A percentile compares a stretch with the other conserved stretches of the same genome.
phyloP scores from a whole-genome alignment of 1,140 invertebrate species.

The Rhizoglyphus robini region DNA sequence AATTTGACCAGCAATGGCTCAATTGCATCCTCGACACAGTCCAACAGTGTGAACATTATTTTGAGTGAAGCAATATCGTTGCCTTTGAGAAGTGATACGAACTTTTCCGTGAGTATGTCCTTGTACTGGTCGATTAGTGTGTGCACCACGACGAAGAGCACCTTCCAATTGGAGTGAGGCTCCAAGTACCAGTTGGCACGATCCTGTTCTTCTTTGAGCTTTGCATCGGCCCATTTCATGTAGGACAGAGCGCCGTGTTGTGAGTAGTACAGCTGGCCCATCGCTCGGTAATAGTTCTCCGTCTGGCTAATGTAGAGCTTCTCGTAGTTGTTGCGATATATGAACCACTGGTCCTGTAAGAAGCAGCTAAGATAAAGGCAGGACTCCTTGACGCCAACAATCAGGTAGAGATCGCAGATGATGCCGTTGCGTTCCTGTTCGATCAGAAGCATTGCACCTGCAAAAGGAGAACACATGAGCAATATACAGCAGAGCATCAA shows the following conservation, averaged over 20 bases:
- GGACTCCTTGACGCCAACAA: conserved; percentile 88
- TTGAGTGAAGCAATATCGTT: conserved; percentile 88
- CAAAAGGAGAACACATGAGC: no score
- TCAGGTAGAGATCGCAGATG: conserved; percentile 89
- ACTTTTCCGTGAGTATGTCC: conserved; percentile 81
- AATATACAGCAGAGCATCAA: no score
- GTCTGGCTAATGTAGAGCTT: conserved; percentile 86
- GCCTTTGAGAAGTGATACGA: conserved; percentile 74
- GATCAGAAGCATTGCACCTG: conserved; percentile 94
- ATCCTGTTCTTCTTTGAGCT: conserved; percentile 86
- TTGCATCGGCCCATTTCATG: conserved; percentile 89
- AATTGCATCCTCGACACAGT: conserved; percentile 82
- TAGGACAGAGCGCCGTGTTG: conserved; percentile 88
- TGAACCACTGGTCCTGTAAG: conserved; percentile 76
- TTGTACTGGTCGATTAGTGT: conserved; percentile 82
- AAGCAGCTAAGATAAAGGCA: conserved; percentile 95
- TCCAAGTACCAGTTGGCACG: conserved; percentile 86
- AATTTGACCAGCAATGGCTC: conserved; percentile 77
- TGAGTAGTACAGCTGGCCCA: conserved; percentile 77
- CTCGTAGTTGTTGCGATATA: conserved; percentile 94
- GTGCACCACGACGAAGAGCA: conserved; percentile 54
- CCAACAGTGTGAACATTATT: conserved; percentile 86
- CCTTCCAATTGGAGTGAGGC: conserved; percentile 58
- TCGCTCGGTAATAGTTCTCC: conserved; percentile 78
- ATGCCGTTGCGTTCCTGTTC: conserved; percentile 91